Conservation (phyloP, 2,797 vertebrate genomes). For the Schizopygopsis pylzovi region DNA sequence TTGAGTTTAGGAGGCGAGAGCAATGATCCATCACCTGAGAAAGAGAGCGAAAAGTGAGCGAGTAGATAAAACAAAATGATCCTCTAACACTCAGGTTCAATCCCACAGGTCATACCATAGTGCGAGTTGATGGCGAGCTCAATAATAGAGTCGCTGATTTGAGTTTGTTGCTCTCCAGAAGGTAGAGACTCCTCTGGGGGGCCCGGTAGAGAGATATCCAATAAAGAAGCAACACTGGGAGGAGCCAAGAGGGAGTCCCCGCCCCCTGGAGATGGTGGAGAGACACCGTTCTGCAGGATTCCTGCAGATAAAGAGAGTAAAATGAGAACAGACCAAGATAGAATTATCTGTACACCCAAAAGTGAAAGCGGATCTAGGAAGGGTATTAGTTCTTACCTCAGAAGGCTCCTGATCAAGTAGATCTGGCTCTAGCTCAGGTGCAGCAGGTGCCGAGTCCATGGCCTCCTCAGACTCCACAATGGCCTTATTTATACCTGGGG, state of each 20-base stretch:
- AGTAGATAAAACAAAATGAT: background rate
- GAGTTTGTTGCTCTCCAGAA: conserved; percentile 89
- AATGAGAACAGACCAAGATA: background rate
- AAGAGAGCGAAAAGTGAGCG: conserved; percentile 34
- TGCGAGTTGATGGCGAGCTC: conserved; percentile 98
- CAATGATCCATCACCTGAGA: conserved; percentile 87
- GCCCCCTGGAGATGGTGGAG: conserved; percentile 78
- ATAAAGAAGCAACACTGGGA: conserved; percentile 92
- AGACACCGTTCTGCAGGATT: conserved; percentile 81
- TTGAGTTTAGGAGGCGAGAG: conserved; percentile 94
- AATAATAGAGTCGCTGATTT: conserved; percentile 98
- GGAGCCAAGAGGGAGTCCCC: conserved; percentile 88
- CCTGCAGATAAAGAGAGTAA: conserved; percentile 65
- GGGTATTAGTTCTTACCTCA: conserved; percentile 76
- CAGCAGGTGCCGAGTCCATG: conserved; percentile 58
- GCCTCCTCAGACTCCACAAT: conserved; percentile 59
- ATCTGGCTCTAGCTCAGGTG: conserved; percentile 68
- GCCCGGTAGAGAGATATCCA: conserved; percentile 96
- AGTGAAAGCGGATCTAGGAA: background rate
- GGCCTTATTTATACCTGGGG: conserved; percentile 61
- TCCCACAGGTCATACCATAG: conserved; percentile 78
- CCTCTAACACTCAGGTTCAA: background rate
- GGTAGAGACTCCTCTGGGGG: conserved; percentile 95
- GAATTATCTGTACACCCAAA: background rate
- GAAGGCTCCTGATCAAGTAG: conserved; percentile 74